Evolutionary conservation across 2,888 invertebrate species (phyloP), one percentile per base, ranked within the genome.

Genomic region (Clepsis dumicolana): DNA sequence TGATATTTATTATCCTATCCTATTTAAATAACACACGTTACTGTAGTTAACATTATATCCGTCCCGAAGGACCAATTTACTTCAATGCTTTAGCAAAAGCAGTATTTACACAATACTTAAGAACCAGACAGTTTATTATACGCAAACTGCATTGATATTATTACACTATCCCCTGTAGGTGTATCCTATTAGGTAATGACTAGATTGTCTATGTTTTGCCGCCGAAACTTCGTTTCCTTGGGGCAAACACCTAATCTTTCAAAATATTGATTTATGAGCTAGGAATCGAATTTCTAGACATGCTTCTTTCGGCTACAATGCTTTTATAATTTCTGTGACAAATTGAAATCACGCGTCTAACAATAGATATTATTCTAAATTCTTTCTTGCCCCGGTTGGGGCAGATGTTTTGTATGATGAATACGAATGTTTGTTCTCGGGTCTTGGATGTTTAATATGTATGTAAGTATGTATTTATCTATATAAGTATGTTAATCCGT

Each of bases 161-260:
- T 68, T 72, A 74, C 64, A 71, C 74, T 76, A 79, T 53, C 76
- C 78, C 78, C 77, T 78, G 76, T 78, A 68, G 59, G 63, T 53
- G 41, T 64, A 77, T 74, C 65, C 75, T 79, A 77, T 72, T 70
- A 44, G 52, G 56, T 66, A 67, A 68, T 73, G 76, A 76, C 76
- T 77, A 77, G 76, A 73, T 64, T 70, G 50, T 21, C 24, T 69
- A 68, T 48, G 44, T 57, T 63, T 41, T 64, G 62, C 65, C 38
- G 12, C 8, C 27, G 73, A 74, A 74, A 74, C 73, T 74, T 68
- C 8, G 73, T 73, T 73, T 72, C 71, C 25, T 44, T 59, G 24
- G 12, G 59, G 48, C 48, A 48, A 44, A 18, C 14, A 24, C 4
- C 25, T 24, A 52, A 53, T 27, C 53, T 16, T 24, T 16, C 32